A percentile compares a stretch with the other conserved stretches of the same genome.
These are phyloP conservation scores for Acanthurus lineatus DNA, from an alignment of 2,797 vertebrate genomes.

Conservation along the genomic window DNA sequence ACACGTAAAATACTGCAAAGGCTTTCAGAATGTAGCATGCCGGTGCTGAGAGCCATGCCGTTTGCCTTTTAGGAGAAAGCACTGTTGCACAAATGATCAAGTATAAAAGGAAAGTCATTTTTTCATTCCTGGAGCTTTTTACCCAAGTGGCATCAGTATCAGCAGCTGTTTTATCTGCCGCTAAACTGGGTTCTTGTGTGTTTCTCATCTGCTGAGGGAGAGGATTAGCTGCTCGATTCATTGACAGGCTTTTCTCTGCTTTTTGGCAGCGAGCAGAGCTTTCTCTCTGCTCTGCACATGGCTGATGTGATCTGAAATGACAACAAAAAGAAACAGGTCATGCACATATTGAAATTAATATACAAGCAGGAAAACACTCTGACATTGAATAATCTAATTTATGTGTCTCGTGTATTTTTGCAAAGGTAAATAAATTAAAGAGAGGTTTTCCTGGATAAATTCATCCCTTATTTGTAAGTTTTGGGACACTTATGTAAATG, in stretches of 20 bases:
- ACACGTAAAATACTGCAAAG: slow-evolving; percentile 65
- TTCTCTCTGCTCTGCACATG: slow-evolving; percentile 6
- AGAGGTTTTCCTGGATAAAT: not conserved
- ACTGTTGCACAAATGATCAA: slow-evolving; percentile 18
- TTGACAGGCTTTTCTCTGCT: slow-evolving; percentile 24
- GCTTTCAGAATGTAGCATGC: slow-evolving; percentile 66
- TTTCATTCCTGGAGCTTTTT: slow-evolving; percentile 18
- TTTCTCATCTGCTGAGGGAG: slow-evolving; percentile 31
- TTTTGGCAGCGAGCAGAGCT: slow-evolving; percentile 26
- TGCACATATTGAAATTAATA: slow-evolving; percentile 8
- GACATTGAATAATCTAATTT: not conserved
- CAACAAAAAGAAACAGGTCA: slow-evolving; percentile 8
- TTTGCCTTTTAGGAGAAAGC: slow-evolving; percentile 19
- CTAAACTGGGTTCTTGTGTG: slow-evolving; percentile 8
- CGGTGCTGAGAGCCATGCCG: slow-evolving; percentile 25
- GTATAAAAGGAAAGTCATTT: slow-evolving; percentile 19
- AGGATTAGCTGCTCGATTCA: slow-evolving; percentile 47
- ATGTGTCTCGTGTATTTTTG: not conserved
- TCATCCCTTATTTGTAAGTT: not conserved
- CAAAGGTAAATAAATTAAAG: not conserved
- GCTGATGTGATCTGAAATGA: slow-evolving; percentile 37
- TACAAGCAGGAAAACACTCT: not conserved
- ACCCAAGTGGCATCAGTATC: slow-evolving; percentile 29
- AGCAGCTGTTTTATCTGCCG: slow-evolving; percentile 9
- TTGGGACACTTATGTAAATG: not conserved